These are phyloP conservation scores for Accipiter cooperii DNA, from an alignment of 2,113 vertebrate species.

Conservation along the genomic window DNA sequence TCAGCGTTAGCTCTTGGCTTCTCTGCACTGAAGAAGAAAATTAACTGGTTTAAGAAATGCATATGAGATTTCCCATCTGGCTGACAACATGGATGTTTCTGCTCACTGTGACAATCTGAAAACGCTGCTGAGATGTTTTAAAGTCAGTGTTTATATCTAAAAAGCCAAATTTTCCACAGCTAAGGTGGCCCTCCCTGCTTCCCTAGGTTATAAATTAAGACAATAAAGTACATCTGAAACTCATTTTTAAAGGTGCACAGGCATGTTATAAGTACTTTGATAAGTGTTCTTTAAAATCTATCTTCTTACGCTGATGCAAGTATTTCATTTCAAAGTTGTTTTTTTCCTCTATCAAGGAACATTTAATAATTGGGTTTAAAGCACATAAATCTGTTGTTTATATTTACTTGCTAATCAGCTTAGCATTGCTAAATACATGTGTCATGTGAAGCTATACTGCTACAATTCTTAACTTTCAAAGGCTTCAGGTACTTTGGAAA, in stretches of 20 bases:
- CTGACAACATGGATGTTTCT: conserved; percentile 19
- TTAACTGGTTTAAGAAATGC: neutral
- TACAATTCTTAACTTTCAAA: conserved; percentile 43
- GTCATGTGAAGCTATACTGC: neutral
- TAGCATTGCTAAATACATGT: conserved; percentile 45
- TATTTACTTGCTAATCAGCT: conserved; percentile 46
- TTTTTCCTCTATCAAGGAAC: neutral
- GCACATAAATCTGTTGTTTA: neutral
- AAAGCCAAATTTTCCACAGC: neutral
- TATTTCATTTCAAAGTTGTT: conserved; percentile 10
- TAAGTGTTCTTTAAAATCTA: neutral
- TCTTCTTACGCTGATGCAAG: neutral
- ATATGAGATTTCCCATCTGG: conserved; percentile 36
- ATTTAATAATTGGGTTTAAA: conserved; percentile 33
- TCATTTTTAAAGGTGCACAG: conserved; percentile 6
- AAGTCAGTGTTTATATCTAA: conserved; percentile 30
- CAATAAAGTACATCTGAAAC: conserved; percentile 18
- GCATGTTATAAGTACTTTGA: neutral
- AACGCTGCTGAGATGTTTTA: conserved; percentile 36
- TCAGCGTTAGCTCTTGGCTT: conserved; percentile 29
- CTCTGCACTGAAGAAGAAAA: conserved; percentile 4
- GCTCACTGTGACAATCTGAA: conserved; percentile 32
- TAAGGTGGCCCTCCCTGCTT: neutral
- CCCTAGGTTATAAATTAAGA: conserved; percentile 11
- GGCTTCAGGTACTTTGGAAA: conserved; percentile 30